These are phyloP conservation scores for Dipodomys stephensi DNA, from an alignment of 2,113 vertebrate genomes.

Conservation along the genomic window DNA sequence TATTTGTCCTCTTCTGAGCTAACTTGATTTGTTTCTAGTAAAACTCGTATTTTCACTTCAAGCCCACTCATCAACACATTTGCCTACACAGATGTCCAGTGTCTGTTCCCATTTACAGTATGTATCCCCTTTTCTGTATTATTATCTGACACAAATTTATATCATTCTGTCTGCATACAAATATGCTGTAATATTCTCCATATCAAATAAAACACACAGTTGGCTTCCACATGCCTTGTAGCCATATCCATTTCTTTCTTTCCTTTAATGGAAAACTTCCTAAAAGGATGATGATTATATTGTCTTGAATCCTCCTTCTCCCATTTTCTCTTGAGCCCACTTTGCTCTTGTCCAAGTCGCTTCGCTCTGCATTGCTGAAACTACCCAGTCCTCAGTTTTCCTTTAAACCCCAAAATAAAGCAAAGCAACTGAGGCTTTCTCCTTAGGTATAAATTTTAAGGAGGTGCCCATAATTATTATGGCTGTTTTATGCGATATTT, in stretches of 20 bases:
- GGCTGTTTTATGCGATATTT: not conserved
- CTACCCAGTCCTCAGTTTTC: not conserved
- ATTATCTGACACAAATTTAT: not conserved
- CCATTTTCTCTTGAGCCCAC: not conserved
- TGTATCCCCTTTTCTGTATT: not conserved
- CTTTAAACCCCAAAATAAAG: not conserved
- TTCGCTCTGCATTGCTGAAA: not conserved
- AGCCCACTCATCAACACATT: not conserved
- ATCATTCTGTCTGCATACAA: not conserved
- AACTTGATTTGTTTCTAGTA: not conserved
- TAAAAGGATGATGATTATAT: not conserved
- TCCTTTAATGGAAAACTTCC: slow-evolving; percentile 1
- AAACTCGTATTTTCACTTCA: slow-evolving; percentile 1
- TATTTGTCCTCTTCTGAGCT: not conserved
- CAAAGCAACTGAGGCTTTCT: not conserved
- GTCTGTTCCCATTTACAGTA: not conserved
- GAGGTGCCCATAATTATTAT: not conserved
- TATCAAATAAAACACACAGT: not conserved
- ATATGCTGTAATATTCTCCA: not conserved
- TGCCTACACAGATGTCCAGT: not conserved
- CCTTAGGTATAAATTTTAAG: not conserved
- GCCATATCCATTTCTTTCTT: not conserved
- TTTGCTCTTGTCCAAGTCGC: not conserved
- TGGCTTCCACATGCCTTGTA: not conserved
- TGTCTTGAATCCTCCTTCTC: not conserved